Evolutionary conservation across 2,888 invertebrate species (phyloP).

Genomic region (Xylota segnis): DNA sequence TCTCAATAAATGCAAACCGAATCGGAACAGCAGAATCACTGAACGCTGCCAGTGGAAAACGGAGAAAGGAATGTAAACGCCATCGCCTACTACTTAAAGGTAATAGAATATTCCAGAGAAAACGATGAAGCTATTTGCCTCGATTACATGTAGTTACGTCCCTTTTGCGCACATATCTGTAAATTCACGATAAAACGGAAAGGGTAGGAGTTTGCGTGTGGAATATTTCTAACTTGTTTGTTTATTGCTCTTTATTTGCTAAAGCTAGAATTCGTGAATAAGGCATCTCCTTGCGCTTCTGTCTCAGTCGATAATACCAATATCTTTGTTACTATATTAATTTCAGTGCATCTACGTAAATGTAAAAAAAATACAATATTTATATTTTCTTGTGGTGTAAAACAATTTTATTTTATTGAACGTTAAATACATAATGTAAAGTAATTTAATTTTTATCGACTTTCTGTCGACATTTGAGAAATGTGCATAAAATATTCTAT

Average conservation of each 20-base stretch:
- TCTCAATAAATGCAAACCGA: too few relatives aligned
- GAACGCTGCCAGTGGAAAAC: neutral
- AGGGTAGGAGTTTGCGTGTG: slow-evolving; percentile 47
- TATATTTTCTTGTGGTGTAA: slow-evolving; percentile 1
- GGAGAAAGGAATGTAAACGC: neutral
- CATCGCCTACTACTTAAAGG: neutral
- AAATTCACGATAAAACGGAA: slow-evolving; percentile 3
- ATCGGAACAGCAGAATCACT: neutral
- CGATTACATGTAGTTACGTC: neutral
- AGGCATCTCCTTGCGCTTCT: slow-evolving; percentile 35
- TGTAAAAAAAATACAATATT: slow-evolving; percentile 7
- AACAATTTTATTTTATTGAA: neutral
- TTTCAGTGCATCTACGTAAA: slow-evolving; percentile 14
- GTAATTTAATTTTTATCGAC: neutral
- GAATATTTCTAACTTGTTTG: slow-evolving; percentile 56
- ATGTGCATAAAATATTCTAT: slow-evolving; percentile 10
- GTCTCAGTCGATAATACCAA: slow-evolving; percentile 9
- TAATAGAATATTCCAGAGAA: neutral
- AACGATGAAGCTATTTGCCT: slow-evolving; percentile 4
- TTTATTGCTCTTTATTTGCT: slow-evolving; percentile 63
- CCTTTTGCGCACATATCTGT: slow-evolving; percentile 10
- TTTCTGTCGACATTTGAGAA: neutral
- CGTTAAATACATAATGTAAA: neutral
- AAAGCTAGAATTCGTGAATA: slow-evolving; percentile 42
- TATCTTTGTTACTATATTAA: neutral